A percentile compares a stretch with the other conserved stretches of the same genome.
Conservation (phyloP, 2,113 vertebrate genomes). For the Poeciliopsis occidentalis region DNA sequence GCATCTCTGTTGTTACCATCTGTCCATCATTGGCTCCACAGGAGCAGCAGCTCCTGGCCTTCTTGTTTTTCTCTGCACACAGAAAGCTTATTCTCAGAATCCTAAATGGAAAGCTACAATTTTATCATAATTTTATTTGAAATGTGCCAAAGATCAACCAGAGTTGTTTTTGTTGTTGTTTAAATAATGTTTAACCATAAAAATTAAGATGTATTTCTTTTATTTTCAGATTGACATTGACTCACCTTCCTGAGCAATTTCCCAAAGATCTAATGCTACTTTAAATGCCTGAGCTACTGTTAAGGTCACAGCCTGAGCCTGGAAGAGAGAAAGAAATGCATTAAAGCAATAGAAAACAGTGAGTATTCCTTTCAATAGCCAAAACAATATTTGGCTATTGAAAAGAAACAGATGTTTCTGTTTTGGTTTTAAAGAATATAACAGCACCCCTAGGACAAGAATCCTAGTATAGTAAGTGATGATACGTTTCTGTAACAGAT, state of each 20-base stretch:
- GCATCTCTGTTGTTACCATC: conserved; percentile 39
- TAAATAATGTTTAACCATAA: background rate
- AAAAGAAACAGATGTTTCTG: background rate
- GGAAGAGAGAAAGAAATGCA: background rate
- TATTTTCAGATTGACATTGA: background rate
- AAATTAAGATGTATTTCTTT: background rate
- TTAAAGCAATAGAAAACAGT: background rate
- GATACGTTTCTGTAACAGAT: no score
- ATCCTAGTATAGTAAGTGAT: background rate
- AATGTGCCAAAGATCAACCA: background rate
- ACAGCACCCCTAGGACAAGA: background rate
- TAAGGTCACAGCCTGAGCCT: conserved; percentile 92
- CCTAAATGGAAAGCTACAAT: background rate
- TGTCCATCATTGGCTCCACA: conserved; percentile 61
- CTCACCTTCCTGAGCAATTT: conserved; percentile 87
- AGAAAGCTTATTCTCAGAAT: conserved; percentile 1
- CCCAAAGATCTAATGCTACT: conserved; percentile 90
- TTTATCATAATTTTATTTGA: background rate
- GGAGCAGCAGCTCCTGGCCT: conserved; percentile 72
- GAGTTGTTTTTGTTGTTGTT: background rate
- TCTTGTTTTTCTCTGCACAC: conserved; percentile 79
- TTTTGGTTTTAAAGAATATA: background rate
- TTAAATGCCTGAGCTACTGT: conserved; percentile 92
- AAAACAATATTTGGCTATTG: background rate
- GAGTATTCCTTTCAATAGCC: no score